phyloP scores from a whole-genome alignment of 2,888 invertebrate species.

The Antheraea assamensis region DNA sequence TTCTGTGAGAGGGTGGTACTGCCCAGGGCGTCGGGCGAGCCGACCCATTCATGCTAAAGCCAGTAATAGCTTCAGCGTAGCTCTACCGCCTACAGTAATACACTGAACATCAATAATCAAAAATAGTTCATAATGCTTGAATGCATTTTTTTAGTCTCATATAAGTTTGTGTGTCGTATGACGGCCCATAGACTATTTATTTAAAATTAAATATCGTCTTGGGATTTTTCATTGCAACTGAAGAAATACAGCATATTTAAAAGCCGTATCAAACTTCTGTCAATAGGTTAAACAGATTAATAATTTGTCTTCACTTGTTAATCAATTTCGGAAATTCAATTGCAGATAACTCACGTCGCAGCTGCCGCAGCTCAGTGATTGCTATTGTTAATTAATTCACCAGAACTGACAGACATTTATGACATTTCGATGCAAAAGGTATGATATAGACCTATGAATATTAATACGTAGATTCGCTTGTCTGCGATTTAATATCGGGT shows the following conservation, averaged over 20 bases:
- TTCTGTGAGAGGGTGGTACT: too few relatives aligned
- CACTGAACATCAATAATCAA: too few relatives aligned
- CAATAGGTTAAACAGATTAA: background rate
- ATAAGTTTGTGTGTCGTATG: too few relatives aligned
- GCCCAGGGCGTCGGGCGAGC: too few relatives aligned
- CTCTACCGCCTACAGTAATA: too few relatives aligned
- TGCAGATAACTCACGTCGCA: slow-evolving; percentile 13
- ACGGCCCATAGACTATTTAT: too few relatives aligned
- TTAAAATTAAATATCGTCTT: too few relatives aligned
- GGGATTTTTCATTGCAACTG: too few relatives aligned
- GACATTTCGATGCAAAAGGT: background rate
- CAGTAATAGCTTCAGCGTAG: too few relatives aligned
- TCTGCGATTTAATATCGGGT: background rate
- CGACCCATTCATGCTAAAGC: too few relatives aligned
- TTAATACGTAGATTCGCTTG: background rate
- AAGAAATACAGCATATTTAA: background rate
- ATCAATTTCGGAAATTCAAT: slow-evolving; percentile 25
- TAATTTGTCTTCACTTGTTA: background rate
- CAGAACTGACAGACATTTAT: slow-evolving; percentile 16
- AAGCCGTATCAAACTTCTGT: background rate
- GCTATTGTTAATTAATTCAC: slow-evolving; percentile 24
- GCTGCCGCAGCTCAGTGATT: slow-evolving; percentile 1
- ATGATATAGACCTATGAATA: background rate
- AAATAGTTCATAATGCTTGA: too few relatives aligned
- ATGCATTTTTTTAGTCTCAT: too few relatives aligned